Evolutionary conservation across 2,113 vertebrate species (phyloP).

Genomic region (Mustelus asterias): DNA sequence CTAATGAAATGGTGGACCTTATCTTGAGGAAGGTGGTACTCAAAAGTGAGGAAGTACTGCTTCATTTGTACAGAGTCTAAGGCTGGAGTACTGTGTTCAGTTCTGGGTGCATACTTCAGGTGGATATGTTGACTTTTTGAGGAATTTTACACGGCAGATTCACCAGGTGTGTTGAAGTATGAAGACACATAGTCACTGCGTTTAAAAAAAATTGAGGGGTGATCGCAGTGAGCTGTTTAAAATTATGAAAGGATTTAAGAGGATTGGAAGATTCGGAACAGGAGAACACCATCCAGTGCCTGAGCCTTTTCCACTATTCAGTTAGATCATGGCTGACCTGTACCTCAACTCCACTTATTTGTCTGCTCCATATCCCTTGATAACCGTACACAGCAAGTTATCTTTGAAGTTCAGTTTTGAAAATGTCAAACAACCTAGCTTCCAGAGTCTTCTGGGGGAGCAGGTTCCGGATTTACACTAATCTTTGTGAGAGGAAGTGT

Average conservation of each 20-base stretch:
- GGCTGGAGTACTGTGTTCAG: not conserved
- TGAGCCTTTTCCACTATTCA: not conserved
- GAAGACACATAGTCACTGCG: not conserved
- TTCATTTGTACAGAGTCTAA: not conserved
- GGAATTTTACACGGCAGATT: not conserved
- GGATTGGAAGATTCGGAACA: not conserved
- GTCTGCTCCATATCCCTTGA: not conserved
- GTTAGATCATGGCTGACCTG: not conserved
- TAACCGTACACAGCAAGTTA: not conserved
- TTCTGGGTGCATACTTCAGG: not conserved
- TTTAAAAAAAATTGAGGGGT: no score
- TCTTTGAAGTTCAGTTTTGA: no score
- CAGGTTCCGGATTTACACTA: not conserved
- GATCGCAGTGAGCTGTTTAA: not conserved
- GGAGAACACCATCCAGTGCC: not conserved
- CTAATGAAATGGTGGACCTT: not conserved
- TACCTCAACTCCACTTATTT: not conserved
- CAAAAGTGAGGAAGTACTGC: not conserved
- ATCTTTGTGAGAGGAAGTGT: not conserved
- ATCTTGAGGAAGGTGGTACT: not conserved
- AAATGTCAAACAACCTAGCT: not conserved
- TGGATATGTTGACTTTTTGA: not conserved
- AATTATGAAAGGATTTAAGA: not conserved
- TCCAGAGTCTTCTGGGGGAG: not conserved
- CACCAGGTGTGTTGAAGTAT: not conserved